Conservation (phyloP, 1,140 invertebrate genomes). For the Drosophila novamexicana region DNA sequence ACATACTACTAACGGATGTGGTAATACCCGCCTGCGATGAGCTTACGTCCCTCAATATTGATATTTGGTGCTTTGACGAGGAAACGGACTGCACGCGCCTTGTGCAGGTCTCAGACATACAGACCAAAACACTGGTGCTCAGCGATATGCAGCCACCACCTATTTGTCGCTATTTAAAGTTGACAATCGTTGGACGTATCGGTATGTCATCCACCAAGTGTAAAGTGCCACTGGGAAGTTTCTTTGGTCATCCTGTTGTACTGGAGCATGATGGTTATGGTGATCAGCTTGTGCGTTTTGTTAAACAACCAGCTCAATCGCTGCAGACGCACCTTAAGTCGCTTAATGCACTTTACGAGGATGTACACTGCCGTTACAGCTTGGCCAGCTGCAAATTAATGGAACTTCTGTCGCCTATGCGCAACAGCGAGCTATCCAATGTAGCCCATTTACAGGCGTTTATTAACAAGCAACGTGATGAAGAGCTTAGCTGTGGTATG, state of each 20-base stretch:
- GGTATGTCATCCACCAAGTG: conserved; percentile 95
- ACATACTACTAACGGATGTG: conserved; percentile 93
- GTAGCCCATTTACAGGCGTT: conserved; percentile 92
- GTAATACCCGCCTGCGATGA: conserved; percentile 93
- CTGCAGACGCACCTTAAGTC: conserved; percentile 76
- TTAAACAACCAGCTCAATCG: conserved; percentile 60
- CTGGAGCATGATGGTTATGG: conserved; percentile 88
- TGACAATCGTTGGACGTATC: conserved; percentile 94
- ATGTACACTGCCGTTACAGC: conserved; percentile 93
- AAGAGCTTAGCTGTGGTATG: conserved; percentile 85
- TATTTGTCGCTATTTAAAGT: conserved; percentile 94
- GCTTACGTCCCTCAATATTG: conserved; percentile 93
- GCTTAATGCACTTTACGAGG: conserved; percentile 87
- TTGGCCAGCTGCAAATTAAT: conserved; percentile 92
- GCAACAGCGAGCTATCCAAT: conserved; percentile 91
- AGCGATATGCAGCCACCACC: conserved; percentile 95
- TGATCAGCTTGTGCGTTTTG: conserved; percentile 81
- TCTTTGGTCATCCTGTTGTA: conserved; percentile 94
- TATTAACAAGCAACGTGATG: conserved; percentile 88
- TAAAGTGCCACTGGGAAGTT: conserved; percentile 95
- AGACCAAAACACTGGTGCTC: conserved; percentile 91
- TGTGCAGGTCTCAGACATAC: conserved; percentile 94
- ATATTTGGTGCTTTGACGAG: conserved; percentile 94
- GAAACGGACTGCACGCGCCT: conserved; percentile 93
- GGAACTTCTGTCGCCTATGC: conserved; percentile 89